phyloP scores from a whole-genome alignment of 2,113 vertebrate genomes.

The Gambusia holbrooki region DNA sequence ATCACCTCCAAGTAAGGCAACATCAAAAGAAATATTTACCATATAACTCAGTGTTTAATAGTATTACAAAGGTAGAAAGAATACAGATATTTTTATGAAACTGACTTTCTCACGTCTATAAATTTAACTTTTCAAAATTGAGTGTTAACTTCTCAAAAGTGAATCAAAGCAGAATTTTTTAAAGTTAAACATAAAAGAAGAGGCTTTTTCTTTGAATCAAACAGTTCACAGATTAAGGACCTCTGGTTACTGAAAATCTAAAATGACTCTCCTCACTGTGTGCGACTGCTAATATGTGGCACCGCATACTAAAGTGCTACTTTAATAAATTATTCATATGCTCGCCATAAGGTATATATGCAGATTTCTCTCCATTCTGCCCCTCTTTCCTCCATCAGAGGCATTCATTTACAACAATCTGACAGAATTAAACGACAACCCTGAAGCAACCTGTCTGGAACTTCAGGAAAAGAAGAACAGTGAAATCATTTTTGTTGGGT shows the following conservation, averaged over 20 bases:
- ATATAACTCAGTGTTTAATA: not conserved
- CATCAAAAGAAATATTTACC: no score
- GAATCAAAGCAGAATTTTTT: not conserved
- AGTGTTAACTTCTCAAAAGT: not conserved
- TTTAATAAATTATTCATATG: constrained; percentile 54
- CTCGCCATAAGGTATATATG: constrained; percentile 28
- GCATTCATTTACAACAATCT: constrained; percentile 12
- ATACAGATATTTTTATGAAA: not conserved
- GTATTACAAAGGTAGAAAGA: not conserved
- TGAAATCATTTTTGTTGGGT: constrained; percentile 1
- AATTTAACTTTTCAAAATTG: not conserved
- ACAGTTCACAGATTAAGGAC: constrained; percentile 23
- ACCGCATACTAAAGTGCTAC: constrained; percentile 4
- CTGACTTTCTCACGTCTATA: not conserved
- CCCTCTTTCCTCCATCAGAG: not conserved
- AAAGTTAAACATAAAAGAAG: not conserved
- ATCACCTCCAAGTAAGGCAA: no score
- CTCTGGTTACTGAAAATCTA: constrained; percentile 13
- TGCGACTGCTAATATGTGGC: constrained; percentile 23
- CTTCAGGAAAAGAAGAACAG: not conserved
- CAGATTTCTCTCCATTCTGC: constrained; percentile 7
- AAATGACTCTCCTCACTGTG: not conserved
- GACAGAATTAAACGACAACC: constrained; percentile 30
- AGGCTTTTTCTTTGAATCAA: constrained; percentile 1
- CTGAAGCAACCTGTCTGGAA: constrained; percentile 2